These are phyloP conservation scores for Bucco capensis DNA, from an alignment of 2,113 vertebrate species.

Conservation along the genomic window DNA sequence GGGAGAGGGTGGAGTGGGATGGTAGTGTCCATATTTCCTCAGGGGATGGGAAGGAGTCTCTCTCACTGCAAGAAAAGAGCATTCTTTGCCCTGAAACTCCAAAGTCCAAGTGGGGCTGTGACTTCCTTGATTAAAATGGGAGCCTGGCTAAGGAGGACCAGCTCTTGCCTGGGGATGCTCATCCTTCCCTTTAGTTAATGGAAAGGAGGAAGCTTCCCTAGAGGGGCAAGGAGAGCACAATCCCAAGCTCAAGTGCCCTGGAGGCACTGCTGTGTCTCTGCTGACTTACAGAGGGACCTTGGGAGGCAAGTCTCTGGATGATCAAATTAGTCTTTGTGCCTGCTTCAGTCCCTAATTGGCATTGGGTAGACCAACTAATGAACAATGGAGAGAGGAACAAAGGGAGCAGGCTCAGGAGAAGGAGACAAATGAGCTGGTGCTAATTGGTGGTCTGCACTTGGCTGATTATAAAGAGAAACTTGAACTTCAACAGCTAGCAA, in stretches of 20 bases:
- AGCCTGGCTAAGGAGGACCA: neutral
- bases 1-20: fast-evolving
- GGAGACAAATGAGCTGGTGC: neutral
- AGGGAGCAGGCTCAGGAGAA: neutral
- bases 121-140: neutral
- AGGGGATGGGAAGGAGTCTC: fast-evolving
- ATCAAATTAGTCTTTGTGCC: constrained; percentile 30
- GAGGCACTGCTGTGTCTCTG: neutral
- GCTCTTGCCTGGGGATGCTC: neutral
- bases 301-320: neutral
- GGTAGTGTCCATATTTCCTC: fast-evolving
- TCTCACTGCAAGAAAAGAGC: neutral
- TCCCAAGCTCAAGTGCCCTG: neutral
- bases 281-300: neutral
- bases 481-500: neutral
- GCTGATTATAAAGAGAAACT: too few relatives aligned
- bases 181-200: constrained; percentile 37
- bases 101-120: neutral
- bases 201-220: neutral
- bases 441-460: constrained; percentile 12
- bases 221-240: neutral
- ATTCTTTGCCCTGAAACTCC: neutral
- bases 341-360: constrained; percentile 11
- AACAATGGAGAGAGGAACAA: neutral
- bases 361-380: neutral